Conservation (phyloP, 1,140 invertebrate genomes). For the Diachasmimorpha longicaudata region DNA sequence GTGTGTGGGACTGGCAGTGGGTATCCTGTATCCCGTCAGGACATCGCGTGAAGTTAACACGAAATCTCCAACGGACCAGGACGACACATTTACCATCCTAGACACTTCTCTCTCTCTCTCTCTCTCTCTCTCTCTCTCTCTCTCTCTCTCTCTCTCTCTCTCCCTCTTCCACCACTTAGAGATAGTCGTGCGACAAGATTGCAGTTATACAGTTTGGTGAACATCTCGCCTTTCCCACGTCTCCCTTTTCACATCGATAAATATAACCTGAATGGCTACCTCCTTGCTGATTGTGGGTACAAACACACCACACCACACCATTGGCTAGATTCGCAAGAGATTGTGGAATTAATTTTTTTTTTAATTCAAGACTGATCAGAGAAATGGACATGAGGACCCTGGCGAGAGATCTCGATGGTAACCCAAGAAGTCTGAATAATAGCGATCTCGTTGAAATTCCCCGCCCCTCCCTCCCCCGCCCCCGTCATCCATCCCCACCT, state of each 20-base stretch:
- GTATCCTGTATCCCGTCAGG: background rate
- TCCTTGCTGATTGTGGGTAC: background rate
- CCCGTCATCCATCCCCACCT: too few relatives aligned
- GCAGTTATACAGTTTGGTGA: background rate
- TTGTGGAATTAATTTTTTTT: background rate
- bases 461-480: too few relatives aligned
- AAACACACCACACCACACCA: too few relatives aligned
- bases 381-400: background rate
- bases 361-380: background rate
- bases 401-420: conserved; percentile 12
- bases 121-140: too few relatives aligned
- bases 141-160: too few relatives aligned
- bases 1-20: background rate
- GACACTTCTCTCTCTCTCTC: too few relatives aligned
- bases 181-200: conserved; percentile 15
- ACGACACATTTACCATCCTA: background rate
- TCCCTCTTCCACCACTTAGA: background rate
- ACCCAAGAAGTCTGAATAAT: background rate
- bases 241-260: conserved; percentile 16
- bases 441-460: conserved; percentile 1
- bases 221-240: conserved; percentile 15
- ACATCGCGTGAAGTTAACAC: conserved; percentile 2
- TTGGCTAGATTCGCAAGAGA: background rate
- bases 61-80: background rate
- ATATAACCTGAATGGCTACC: conserved; percentile 4